Base-by-base conservation (phyloP, 2,113 vertebrate species). In the Xenus cinereus region DNA sequence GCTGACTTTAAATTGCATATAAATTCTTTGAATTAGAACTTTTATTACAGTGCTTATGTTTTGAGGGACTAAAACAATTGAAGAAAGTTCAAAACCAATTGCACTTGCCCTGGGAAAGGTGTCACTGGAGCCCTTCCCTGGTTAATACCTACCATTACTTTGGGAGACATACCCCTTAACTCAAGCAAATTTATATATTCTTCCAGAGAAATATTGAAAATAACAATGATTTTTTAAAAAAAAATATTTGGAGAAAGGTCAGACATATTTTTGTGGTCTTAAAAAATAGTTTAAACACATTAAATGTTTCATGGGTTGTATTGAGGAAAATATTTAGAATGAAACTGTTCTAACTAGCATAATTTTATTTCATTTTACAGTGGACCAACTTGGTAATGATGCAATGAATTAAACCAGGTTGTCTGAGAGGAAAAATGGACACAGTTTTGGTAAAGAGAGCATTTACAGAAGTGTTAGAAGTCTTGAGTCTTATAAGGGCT, bases 341-440 rank as follows among this genome's bases (percentile, higher is more conserved):
- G 20, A 23, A 92, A 81, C 39, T 71, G 8, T 48, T 56, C 19
- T 87, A 96, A 89, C 56, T 87, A 84, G 45, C 39, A 35, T 83
- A 56, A 73, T 90, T 93, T 93, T 66, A 92, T 85, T 97, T 93
- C 87, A 80, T 92, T 96, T 89, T 95, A 89, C 87, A 75, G 68
- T 81, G 83, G 94, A 92, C 80, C 46, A 94, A 68, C 86, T 97
- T 95, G 93, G 91, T 97, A 97, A 97, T 87, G 94, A 97, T 88
- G 87, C 92, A 94, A 79, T 88, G 94, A 94, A 95, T 89, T 95
- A 93, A 95, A 97, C 83, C 63, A 56, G 83, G 95, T 94, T 97
- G 90, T 95, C 97, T 95, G 57, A 48, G 81, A 95, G 91, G 74
- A 96, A 87, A 93, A 95, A 97, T 96, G 84, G 89, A 96, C 84